Percentiles rank a stretch among this genome's conserved stretches.
Conservation (phyloP, 2,888 invertebrate species). For the Gisinianus flammeolus region DNA sequence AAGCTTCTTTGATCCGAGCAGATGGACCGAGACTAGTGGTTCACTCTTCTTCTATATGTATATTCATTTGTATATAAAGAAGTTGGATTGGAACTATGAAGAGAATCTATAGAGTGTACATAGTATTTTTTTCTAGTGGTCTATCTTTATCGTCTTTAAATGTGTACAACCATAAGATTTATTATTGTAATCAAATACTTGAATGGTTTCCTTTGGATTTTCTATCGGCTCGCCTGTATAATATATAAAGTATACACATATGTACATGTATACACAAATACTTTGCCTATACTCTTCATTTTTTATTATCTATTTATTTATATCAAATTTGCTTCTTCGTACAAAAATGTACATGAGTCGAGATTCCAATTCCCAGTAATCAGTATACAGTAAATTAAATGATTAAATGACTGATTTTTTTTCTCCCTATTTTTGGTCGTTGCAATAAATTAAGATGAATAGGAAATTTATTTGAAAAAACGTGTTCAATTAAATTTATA, state of each 20-base stretch:
- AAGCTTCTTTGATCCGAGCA: background rate
- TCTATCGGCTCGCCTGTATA: background rate
- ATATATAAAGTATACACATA: background rate
- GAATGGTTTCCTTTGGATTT: background rate
- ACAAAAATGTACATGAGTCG: too few species aligned
- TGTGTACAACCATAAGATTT: conserved; percentile 11
- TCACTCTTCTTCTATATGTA: background rate
- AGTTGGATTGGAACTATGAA: too few species aligned
- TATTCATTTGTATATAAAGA: background rate
- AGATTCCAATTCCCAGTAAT: too few species aligned
- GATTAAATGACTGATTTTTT: too few species aligned
- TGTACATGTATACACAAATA: background rate
- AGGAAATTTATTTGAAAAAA: too few species aligned
- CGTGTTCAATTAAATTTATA: too few species aligned
- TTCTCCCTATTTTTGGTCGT: too few species aligned
- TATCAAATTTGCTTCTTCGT: background rate
- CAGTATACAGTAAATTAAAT: too few species aligned
- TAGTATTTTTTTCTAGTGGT: background rate
- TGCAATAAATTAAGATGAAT: too few species aligned
- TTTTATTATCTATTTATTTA: background rate
- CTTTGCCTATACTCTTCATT: background rate
- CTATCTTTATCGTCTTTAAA: conserved; percentile 1
- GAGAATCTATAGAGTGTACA: too few species aligned
- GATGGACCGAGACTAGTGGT: background rate
- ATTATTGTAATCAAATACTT: conserved; percentile 2